Base-by-base conservation (phyloP, 2,113 vertebrate genomes). In the Pholis gunnellus region DNA sequence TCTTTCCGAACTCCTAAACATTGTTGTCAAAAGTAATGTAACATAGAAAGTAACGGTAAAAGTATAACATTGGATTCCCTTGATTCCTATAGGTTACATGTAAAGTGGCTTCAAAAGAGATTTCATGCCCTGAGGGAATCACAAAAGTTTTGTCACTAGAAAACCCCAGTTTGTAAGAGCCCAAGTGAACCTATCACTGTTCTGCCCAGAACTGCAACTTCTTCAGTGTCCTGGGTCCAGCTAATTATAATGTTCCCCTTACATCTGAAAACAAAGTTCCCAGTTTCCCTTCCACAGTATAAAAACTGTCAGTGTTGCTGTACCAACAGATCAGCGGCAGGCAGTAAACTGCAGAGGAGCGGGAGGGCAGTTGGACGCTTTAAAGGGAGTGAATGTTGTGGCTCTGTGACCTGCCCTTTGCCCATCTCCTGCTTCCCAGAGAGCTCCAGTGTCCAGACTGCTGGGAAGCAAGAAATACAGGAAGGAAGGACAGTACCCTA, bases 391-490 rank as follows among this genome's bases (percentile, higher is more conserved):
- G 22, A 40, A 22, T 60, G 38, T 48, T 82, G 75, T 38, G 59
- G 71, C 65, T 82, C 75, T 40, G 13, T 84, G 82, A 78, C 78
- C 74, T 82, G 86, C 36, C 82, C 82, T 81, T 59, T 81, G 52
- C n/a, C 34, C 84, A 18, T 5, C 34, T 44, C 36, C 36, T 40
- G 34, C 68, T 72, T 79, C 54, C 64, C 79, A 83, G 79, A 79
- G 75, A 68, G 67, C 72, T 88, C 75, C 66, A 40, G 75, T 86
- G 68, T 86, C 84, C 50, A 25, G 42, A 42, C 71, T n/a, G 72
- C 78, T 81, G 73, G 48, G 66, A 72, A 67, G 44, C 44, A 46
- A 46, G 44, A 17, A 54, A n/a, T 60, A n/a, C 46, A 56, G 57
- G 34, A 52, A 6, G 31, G 25, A 64, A 6, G 40, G 25, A 64